Base-by-base conservation (phyloP, 1,140 invertebrate species). In the Psilanteris sp. region DNA sequence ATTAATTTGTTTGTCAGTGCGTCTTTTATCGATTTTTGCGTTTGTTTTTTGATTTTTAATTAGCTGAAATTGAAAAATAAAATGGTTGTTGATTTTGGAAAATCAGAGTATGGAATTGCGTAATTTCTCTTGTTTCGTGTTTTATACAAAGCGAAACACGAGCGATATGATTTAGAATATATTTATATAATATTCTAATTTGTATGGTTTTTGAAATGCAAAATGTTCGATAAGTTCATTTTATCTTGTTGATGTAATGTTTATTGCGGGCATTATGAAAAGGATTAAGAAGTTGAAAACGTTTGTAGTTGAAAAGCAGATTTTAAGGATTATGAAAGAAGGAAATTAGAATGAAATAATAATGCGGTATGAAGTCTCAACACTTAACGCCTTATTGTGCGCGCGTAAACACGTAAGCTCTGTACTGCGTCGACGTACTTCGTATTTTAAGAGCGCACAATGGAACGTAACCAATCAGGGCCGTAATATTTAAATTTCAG, bases 401-500 rank as follows among this genome's bases (percentile, higher is more conserved):
- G 34, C 57, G 29, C 39, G 39, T 57, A 39, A 67, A 67, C 50
- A 54, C 50, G 36, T 54, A 39, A 57, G 20, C 41, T 29, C 27
- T 50, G 34, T 22, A 43, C 43, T 15, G 48, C 48, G 43, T 15
- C 22, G 29, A 55, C 39, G 20, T 16, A 64, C 24, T 57, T 68
- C 39, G 32, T 57, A 68, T 68, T 55, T 67, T 68, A 39, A 50
- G 41, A 68, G 41, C 41, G 43, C 20, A 57, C 64, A 50, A 50
- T 32, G 48, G 27, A 67, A 67, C 41, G 31, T 41, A 39, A 52
- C 48, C 4, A 31, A 55, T 55, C 62, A 67, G 62, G 62, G 48
- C 62, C 48, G 62, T 67, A 67, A 22, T 26, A 10, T 27, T 11
- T 7, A 7, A 20, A 3, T 2, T 5, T 20, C 5, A 3, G 5